Conservation (phyloP, 2,888 invertebrate genomes). For the Dasypolia templi region DNA sequence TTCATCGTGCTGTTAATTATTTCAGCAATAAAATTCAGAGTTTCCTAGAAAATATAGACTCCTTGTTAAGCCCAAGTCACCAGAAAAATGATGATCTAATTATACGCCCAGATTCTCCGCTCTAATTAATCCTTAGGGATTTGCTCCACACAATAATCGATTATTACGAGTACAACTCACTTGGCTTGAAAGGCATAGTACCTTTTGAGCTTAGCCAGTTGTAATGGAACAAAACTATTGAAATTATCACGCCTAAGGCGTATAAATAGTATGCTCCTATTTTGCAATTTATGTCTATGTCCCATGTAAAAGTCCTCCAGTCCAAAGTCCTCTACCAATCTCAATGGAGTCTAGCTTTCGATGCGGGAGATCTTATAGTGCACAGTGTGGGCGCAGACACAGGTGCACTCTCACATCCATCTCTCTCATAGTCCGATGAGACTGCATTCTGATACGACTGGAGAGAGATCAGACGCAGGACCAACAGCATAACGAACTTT, state of each 20-base stretch:
- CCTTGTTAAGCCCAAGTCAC: background rate
- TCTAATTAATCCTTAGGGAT: slow-evolving; percentile 41
- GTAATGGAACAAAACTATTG: background rate
- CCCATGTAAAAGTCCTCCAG: no score
- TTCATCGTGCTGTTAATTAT: background rate
- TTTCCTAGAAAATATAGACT: background rate
- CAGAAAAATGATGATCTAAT: slow-evolving; percentile 24
- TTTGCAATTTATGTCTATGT: background rate
- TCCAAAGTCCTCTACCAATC: no score
- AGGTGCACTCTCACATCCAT: no score
- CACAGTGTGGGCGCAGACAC: no score
- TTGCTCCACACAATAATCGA: slow-evolving; percentile 3
- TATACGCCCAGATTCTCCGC: slow-evolving; percentile 5
- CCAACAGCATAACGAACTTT: no score
- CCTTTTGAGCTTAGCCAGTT: no score
- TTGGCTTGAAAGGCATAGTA: slow-evolving; percentile 15
- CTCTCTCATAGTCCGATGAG: no score
- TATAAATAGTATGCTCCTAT: background rate
- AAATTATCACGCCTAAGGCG: no score
- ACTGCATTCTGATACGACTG: no score
- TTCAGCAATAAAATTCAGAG: background rate
- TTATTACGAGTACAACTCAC: slow-evolving; percentile 22
- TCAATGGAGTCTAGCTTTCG: no score
- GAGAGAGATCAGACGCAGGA: no score
- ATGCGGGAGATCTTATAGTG: no score